A percentile compares a stretch with the other conserved stretches of the same genome.
Conservation (phyloP, 2,888 invertebrate genomes). For the Catocala nupta region DNA sequence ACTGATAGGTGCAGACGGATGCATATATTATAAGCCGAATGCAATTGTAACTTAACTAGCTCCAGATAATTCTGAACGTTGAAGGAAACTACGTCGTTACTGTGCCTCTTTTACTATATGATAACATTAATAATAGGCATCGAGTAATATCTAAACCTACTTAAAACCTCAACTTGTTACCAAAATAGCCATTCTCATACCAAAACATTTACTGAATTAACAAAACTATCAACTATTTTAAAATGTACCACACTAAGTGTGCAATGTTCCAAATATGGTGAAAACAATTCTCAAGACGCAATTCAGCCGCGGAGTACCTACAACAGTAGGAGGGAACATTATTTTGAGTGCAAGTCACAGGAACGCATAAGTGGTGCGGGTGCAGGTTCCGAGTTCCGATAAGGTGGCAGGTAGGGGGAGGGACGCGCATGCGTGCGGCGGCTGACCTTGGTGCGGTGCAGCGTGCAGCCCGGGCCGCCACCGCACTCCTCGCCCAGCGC, state of each 20-base stretch:
- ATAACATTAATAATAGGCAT: no score
- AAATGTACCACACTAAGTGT: no score
- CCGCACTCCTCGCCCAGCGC: slow-evolving; percentile 42
- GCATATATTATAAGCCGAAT: neutral
- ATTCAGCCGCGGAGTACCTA: slow-evolving; percentile 5
- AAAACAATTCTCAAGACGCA: neutral
- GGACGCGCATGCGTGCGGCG: slow-evolving; percentile 82
- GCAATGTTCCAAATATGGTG: no score
- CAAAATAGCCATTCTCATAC: no score
- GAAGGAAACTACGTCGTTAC: no score
- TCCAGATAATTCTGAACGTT: no score
- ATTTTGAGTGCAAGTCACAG: slow-evolving; percentile 72
- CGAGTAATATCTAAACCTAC: no score
- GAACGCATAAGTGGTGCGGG: slow-evolving; percentile 67
- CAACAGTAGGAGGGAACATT: slow-evolving; percentile 54
- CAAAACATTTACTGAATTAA: no score
- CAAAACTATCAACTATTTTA: no score
- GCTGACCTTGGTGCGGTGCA: slow-evolving; percentile 86
- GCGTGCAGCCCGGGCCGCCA: slow-evolving; percentile 75
- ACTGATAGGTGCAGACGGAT: neutral
- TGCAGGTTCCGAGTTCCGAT: slow-evolving; percentile 66
- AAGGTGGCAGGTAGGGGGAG: slow-evolving; percentile 52
- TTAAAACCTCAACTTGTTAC: no score
- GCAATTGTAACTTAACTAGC: neutral
- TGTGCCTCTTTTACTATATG: no score